These are phyloP conservation scores for Ophion ventricosus DNA, from an alignment of 2,888 invertebrate species.

Conservation along the genomic window DNA sequence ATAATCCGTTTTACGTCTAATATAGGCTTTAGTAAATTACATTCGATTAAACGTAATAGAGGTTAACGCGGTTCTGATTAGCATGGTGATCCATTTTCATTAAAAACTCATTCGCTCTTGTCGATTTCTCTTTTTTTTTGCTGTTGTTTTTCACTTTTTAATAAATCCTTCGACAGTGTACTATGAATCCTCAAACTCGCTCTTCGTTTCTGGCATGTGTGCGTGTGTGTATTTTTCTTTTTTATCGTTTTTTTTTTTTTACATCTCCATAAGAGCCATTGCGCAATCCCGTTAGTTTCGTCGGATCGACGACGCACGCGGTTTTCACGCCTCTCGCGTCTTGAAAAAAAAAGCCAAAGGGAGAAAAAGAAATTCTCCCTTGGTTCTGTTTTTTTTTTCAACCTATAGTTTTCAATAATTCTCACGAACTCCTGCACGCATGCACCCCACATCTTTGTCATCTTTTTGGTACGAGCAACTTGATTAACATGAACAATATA, in stretches of 20 bases:
- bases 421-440: conserved; percentile 66
- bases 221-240: conserved; percentile 13
- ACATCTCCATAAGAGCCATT: conserved; percentile 72
- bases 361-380: conserved; percentile 20
- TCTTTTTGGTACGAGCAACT: conserved; percentile 83
- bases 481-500: conserved; percentile 83
- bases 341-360: conserved; percentile 12
- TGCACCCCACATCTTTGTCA: conserved; percentile 71
- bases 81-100: conserved; percentile 80
- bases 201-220: conserved; percentile 29
- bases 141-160: conserved; percentile 29
- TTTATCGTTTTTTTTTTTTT: conserved; percentile 54
- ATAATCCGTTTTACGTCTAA: conserved; percentile 72
- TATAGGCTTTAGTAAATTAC: conserved; percentile 81
- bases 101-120: conserved; percentile 64
- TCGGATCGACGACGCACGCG: conserved; percentile 65
- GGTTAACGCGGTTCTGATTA: conserved; percentile 84
- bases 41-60: conserved; percentile 82
- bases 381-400: conserved; percentile 58
- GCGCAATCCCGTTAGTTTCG: conserved; percentile 76
- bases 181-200: conserved; percentile 54
- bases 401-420: conserved; percentile 56
- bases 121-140: conserved; percentile 35
- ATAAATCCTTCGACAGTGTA: conserved; percentile 54
- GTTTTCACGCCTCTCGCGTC: conserved; percentile 67